Base-by-base conservation (phyloP, 2,888 invertebrate species). In the Spilarctia lutea region DNA sequence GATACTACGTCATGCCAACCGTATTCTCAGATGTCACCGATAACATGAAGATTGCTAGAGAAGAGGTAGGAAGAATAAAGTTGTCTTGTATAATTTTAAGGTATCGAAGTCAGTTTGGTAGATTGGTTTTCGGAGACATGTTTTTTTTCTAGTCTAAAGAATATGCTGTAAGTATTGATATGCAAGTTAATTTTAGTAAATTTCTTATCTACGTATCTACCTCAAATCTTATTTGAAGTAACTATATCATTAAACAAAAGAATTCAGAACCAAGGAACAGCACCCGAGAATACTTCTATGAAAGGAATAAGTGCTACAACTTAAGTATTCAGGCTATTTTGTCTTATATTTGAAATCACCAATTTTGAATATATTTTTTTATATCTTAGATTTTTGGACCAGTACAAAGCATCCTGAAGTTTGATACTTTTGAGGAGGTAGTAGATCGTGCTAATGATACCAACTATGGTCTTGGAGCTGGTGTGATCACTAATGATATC, bases 391-490 rank as follows among this genome's bases (percentile, higher is more conserved):
- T 99, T 85, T 99, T 99, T 90, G 99, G 99, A 0, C 99, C 99
- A 1, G 99, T 99, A 0, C 98, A 98, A 94, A 97, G 97, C 74
- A 98, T 99, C 82, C 95, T 99, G 71, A 98, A 98, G 91, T 99
- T 99, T 87, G 97, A 97, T 68, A 97, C 97, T 0, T 93, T 98
- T 77, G 97, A 97, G 2, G 99, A 99, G 92, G 98, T 98, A 0
- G 97, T 99, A 68, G 97, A 98, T 80, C 96, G 98, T 79, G 98
- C 98, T 11, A 99, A 99, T 89, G 96, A 97, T 83, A 97, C 98
- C 3, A 94, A 95, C 72, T 99, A 98, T 87, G 99, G 99, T 18
- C 96, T 99, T 56, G 99, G 98, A 2, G 97, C 99, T 67, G 98
- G 98, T 18, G 96, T 99, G 72, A 96, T 99, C 78, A 99, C 99